Evolutionary conservation across 37 sponge, comb jelly and placozoan species (phyloP).

Genomic region (Chondrosia reniformis): DNA sequence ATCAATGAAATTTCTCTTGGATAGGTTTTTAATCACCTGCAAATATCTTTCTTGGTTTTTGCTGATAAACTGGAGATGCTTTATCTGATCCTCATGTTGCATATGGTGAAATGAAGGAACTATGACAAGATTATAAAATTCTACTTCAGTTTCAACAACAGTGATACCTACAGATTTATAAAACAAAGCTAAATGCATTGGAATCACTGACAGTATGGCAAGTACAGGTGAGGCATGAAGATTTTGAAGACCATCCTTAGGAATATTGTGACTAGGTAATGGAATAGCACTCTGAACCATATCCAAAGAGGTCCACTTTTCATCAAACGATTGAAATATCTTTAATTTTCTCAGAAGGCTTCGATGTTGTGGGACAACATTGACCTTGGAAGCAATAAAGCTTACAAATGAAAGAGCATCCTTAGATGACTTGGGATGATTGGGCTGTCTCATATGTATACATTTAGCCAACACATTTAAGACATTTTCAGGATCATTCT

Average conservation of each 20-base stretch:
- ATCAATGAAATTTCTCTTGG: slow-evolving; percentile 7
- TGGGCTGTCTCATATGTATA: neutral
- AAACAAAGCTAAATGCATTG: neutral
- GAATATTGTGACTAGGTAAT: neutral
- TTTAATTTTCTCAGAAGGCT: neutral
- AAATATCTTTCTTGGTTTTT: neutral
- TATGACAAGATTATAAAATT: slow-evolving; percentile 3
- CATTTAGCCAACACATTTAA: neutral
- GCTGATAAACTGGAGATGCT: neutral
- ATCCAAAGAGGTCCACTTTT: neutral
- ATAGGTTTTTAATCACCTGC: neutral
- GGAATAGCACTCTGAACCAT: neutral
- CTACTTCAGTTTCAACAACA: neutral
- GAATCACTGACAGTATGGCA: neutral
- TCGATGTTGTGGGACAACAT: neutral
- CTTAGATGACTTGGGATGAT: neutral
- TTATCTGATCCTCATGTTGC: neutral
- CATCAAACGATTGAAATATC: neutral
- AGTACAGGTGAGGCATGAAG: neutral
- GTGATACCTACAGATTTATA: neutral
- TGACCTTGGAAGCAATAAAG: neutral
- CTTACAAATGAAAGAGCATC: neutral
- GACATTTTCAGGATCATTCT: neutral
- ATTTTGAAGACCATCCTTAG: neutral
- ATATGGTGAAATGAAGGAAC: neutral